phyloP scores from a whole-genome alignment of 2,113 vertebrate species.

The Pomatostomus ruficeps region DNA sequence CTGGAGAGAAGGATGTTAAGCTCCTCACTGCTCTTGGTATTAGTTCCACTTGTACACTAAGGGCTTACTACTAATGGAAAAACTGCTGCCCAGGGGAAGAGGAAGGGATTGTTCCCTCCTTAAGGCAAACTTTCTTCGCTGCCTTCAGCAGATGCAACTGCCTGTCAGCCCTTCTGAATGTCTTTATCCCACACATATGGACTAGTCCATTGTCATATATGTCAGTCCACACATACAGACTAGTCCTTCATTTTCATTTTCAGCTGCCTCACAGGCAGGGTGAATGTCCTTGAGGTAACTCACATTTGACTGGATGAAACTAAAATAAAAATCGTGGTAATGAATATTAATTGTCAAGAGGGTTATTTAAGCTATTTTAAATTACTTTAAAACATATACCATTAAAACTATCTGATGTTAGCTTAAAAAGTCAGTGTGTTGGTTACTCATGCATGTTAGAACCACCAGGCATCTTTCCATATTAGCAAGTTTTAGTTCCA shows the following conservation, averaged over 20 bases:
- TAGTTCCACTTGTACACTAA: background rate
- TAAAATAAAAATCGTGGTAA: background rate
- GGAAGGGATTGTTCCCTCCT: background rate
- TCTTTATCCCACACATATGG: background rate
- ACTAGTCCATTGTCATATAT: background rate
- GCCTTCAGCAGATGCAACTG: background rate
- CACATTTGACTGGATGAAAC: background rate
- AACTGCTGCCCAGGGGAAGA: background rate
- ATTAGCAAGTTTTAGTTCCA: constrained; percentile 18
- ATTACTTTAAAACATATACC: background rate
- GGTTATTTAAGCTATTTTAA: background rate
- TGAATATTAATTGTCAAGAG: background rate
- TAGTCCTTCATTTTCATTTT: background rate
- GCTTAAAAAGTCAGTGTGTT: background rate
- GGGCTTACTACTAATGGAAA: background rate
- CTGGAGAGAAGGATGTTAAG: background rate
- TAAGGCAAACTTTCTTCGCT: background rate
- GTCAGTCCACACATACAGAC: background rate
- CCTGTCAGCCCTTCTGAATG: background rate
- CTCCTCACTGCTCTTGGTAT: background rate
- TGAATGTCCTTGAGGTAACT: background rate
- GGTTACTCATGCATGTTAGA: constrained; percentile 36
- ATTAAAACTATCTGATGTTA: background rate
- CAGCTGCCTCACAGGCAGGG: background rate
- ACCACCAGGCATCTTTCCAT: background rate